A percentile compares a stretch with the other conserved stretches of the same genome.
Conservation (phyloP, 2,888 invertebrate genomes). For the Bugulina stolonifera region DNA sequence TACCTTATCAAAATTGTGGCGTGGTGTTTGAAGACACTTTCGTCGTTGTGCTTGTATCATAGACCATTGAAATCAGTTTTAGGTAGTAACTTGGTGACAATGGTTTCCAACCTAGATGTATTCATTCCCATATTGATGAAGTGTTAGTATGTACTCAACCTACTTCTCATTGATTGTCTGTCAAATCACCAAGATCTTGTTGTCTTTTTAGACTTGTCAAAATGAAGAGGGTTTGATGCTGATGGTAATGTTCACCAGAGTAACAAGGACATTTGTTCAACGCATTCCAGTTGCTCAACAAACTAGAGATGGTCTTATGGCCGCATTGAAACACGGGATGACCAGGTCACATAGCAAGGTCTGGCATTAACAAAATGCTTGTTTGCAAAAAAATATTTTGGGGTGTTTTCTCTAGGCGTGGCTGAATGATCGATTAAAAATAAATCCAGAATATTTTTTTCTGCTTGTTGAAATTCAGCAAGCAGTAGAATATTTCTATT, state of each 20-base stretch:
- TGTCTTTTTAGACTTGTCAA: neutral
- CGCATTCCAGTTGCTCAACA: neutral
- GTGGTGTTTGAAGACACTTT: too few relatives aligned
- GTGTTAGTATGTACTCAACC: too few relatives aligned
- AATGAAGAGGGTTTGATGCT: neutral
- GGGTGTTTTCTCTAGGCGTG: neutral
- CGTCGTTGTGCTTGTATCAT: too few relatives aligned
- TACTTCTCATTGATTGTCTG: too few relatives aligned
- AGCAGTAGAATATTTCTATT: neutral
- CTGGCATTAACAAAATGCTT: neutral
- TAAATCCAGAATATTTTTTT: neutral
- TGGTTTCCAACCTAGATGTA: too few relatives aligned
- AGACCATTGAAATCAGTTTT: too few relatives aligned
- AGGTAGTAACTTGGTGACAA: too few relatives aligned
- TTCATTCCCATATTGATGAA: too few relatives aligned
- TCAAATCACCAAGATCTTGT: too few relatives aligned
- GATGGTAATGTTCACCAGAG: neutral
- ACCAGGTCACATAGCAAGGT: too few relatives aligned
- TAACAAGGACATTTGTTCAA: neutral
- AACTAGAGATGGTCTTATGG: neutral
- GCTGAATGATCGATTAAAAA: neutral
- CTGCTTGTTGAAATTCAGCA: neutral
- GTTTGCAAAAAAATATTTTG: neutral
- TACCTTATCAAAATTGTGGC: too few relatives aligned
- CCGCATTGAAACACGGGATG: neutral